Base-by-base conservation (phyloP, 2,888 invertebrate species). In the Globia sparganii region DNA sequence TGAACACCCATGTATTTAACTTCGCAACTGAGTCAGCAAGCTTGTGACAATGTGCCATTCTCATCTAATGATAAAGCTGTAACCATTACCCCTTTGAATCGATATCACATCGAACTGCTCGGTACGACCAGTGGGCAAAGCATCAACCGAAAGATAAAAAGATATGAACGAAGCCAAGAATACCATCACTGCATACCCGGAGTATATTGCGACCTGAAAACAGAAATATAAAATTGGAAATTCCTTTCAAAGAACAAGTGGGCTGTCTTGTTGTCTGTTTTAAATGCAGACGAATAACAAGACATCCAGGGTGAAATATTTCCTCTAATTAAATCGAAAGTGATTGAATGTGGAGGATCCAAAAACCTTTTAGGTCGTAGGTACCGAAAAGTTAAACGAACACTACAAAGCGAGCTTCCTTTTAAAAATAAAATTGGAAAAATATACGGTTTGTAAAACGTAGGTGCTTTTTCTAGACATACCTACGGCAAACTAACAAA, bases 111-210 rank as follows among this genome's bases (percentile, higher is more conserved):
- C 37, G n/a, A 64, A 66, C 62, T n/a, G 71, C 46, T 75, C 59
- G n/a, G 72, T 53, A 69, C 53, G 71, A 46, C 64, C 70, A 68
- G 58, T 67, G 28, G 21, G 28, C 65, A 40, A 66, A 66, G 53
- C 37, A 67, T 77, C 62, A 76, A 34, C 46, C 59, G 70, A 69
- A 40, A 65, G 58, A 78, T 78, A 80, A 87, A 80, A 78, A 43
- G 56, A 86, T 75, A 83, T 80, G 73, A 74, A 98, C 0, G 98
- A 98, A 53, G 97, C 94, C 74, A 98, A 90, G 93, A 98, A 98
- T 6, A 98, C 98, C 84, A 98, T 97, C 49, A 98, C 98, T 37
- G 98, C 97, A 91, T 98, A 98, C 18, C 98, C 98, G 80, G 98
- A 97, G 93, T 98, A 98, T 83, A 98, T 96, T 25, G 94, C 93